These are phyloP conservation scores for Gryllus bimaculatus DNA, from an alignment of 1,140 invertebrate genomes.

Conservation along the genomic window DNA sequence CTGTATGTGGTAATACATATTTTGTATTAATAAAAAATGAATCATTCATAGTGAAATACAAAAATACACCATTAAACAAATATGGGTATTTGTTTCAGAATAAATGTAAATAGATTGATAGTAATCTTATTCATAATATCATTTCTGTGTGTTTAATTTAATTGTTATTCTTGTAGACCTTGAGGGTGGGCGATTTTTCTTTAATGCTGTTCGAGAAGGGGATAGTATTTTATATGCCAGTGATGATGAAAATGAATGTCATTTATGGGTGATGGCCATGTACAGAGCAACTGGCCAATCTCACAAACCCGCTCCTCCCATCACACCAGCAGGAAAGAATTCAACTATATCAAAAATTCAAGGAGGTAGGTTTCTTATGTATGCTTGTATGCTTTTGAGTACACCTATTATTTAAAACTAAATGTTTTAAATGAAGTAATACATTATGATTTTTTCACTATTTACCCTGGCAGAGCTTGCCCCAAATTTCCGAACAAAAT, in stretches of 20 bases:
- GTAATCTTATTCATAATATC: too few relatives aligned
- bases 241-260: constrained; percentile 96
- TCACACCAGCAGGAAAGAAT: constrained; percentile 73
- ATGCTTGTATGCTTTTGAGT: too few relatives aligned
- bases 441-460: too few relatives aligned
- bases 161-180: constrained; percentile 44
- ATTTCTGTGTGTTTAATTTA: background rate
- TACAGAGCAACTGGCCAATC: constrained; percentile 98
- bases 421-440: too few relatives aligned
- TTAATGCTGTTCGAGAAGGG: constrained; percentile 96
- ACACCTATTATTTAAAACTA: too few relatives aligned
- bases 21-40: too few relatives aligned
- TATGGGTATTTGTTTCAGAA: too few relatives aligned
- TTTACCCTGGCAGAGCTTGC: too few relatives aligned
- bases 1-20: background rate
- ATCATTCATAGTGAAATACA: too few relatives aligned
- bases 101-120: too few relatives aligned
- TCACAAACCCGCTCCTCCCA: constrained; percentile 93
- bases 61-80: too few relatives aligned
- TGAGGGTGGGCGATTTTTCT: constrained; percentile 87
- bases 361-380: constrained; percentile 48
- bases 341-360: constrained; percentile 81
- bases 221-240: constrained; percentile 95
- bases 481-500: too few relatives aligned
- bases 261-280: constrained; percentile 97